A percentile compares a stretch with the other conserved stretches of the same genome.
Conservation (phyloP, 1,140 invertebrate genomes). For the Ceratina australensis region DNA sequence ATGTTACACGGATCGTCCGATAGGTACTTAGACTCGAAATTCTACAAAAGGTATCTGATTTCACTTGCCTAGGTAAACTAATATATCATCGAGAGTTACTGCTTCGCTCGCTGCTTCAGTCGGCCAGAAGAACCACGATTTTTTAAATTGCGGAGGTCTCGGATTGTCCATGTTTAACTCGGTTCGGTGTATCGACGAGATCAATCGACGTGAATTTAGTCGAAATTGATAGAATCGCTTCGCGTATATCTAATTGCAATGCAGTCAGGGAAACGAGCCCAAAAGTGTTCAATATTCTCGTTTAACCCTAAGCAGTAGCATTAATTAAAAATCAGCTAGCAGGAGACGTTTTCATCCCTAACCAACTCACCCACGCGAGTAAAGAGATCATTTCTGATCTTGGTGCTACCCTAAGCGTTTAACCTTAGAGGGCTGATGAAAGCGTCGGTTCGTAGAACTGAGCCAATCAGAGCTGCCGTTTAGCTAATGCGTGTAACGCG, state of each 20-base stretch:
- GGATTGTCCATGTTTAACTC: too few relatives aligned
- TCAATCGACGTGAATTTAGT: too few relatives aligned
- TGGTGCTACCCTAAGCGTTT: conserved; percentile 14
- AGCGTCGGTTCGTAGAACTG: conserved; percentile 4
- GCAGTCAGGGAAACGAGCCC: too few relatives aligned
- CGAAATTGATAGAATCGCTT: too few relatives aligned
- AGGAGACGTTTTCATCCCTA: background rate
- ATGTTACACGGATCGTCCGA: too few relatives aligned
- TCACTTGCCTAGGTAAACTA: conserved; percentile 34
- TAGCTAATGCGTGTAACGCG: conserved; percentile 65
- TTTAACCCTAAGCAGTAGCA: background rate
- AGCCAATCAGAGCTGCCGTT: conserved; percentile 64
- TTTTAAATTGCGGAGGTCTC: too few relatives aligned
- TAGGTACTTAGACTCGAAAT: too few relatives aligned
- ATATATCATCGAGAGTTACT: conserved; percentile 31
- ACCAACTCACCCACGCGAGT: background rate
- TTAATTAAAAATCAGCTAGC: background rate
- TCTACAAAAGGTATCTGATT: background rate
- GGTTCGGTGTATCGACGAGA: too few relatives aligned
- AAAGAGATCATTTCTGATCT: conserved; percentile 20
- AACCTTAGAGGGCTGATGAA: conserved; percentile 30
- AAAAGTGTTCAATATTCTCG: too few relatives aligned
- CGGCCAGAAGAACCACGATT: too few relatives aligned
- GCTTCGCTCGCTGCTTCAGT: background rate
- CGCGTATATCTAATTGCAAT: too few relatives aligned